Evolutionary conservation across 2,113 vertebrate species (phyloP), one percentile per base, ranked within the genome.

Genomic region (Chlorodrepanis virens): DNA sequence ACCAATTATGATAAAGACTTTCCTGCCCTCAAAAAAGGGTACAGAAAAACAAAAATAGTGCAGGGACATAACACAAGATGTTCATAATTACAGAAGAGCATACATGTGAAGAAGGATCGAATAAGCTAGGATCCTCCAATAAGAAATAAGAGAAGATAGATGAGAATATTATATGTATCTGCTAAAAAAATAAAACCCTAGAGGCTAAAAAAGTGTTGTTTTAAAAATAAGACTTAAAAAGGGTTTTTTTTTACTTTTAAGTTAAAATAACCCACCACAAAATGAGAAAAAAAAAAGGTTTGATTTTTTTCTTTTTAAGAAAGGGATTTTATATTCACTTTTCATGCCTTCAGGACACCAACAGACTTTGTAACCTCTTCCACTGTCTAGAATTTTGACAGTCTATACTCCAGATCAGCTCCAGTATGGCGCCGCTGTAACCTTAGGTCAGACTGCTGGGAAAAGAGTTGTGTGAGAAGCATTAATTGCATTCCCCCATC

Each of bases 351-450:
- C 13, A 70, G 21, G 28, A 57, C 9, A 60, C 22, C 6, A 11
- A 33, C 2, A 57, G 33, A 28, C 31, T 60, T 40, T 61, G 29
- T 39, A 91, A 39, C 8, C 20, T 84, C 25, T 54, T 90, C 35
- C 11, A 2, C 3, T 10, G 53, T 8, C 22, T 50, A 44, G 28
- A 45, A 17, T 65, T 90, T 71, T 75, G 6, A 1, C 33, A 82
- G 39, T 40, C 57, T 76, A 17, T 50, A 21, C 42, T 87, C 39
- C 61, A 63, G 29, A 61, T 44, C 44, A 45, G 12, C 56, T 79
- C 57, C 3, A 8, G 8, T 40, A 52, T 17, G 21, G 24, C 71
- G 10, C 33, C 0, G 0, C 37, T 75, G n/a, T 18, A 82, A 70
- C 56, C 44, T 71, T 42, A 12, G 50, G 64, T 83, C 89, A 84